These are phyloP conservation scores for Gisinianus flammeolus DNA, from an alignment of 2,888 invertebrate species.

Conservation along the genomic window DNA sequence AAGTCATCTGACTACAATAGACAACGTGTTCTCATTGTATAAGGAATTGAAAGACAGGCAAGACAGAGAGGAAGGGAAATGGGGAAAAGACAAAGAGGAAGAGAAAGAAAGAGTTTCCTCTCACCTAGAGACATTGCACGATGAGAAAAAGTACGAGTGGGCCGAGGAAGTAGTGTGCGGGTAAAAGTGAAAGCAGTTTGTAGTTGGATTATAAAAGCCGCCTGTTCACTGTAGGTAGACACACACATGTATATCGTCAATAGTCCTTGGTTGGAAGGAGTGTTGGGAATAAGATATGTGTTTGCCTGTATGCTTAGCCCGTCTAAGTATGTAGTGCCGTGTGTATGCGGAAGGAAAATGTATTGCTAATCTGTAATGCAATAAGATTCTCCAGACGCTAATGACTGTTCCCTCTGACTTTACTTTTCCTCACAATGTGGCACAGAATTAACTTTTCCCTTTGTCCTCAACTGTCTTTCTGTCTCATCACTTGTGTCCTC, in stretches of 20 bases:
- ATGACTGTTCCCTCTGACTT: conserved; percentile 28
- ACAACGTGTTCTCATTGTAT: neutral
- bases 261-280: neutral
- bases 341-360: neutral
- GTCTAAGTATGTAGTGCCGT: neutral
- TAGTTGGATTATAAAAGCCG: neutral
- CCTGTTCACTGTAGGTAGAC: neutral
- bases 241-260: neutral
- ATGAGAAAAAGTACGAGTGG: neutral
- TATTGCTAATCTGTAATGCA: conserved; percentile 34
- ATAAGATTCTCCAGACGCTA: conserved; percentile 31
- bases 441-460: conserved; percentile 29
- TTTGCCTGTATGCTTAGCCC: neutral
- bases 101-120: neutral
- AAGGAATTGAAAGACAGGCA: neutral
- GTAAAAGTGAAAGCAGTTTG: neutral
- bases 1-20: neutral
- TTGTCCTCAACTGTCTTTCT: conserved; percentile 28
- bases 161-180: neutral
- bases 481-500: neutral
- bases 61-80: neutral
- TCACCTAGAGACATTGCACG: neutral
- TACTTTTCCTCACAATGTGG: conserved; percentile 16
- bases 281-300: too few relatives aligned
- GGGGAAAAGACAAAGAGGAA: neutral